A percentile compares a stretch with the other conserved stretches of the same genome.
These are phyloP conservation scores for Corythaeola cristata DNA, from an alignment of 2,113 vertebrate genomes.

Conservation along the genomic window DNA sequence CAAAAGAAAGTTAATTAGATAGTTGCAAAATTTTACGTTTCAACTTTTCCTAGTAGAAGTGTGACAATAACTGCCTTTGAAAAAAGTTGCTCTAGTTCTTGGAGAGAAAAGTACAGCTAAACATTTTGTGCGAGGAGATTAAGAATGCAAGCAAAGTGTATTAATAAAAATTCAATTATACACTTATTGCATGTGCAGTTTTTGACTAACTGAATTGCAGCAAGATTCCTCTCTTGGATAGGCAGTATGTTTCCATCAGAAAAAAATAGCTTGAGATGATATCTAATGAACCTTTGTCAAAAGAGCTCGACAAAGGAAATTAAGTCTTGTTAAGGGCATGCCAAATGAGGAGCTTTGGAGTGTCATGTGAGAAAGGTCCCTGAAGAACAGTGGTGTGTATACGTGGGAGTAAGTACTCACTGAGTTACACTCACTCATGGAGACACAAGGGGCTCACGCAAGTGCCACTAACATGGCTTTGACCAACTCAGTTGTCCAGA, in stretches of 20 bases:
- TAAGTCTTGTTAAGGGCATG: background rate
- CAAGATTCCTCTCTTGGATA: background rate
- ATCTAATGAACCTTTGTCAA: background rate
- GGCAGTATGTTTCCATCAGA: background rate
- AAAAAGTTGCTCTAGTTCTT: background rate
- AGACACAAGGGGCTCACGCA: background rate
- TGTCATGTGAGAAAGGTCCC: background rate
- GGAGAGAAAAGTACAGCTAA: background rate
- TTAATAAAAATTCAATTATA: constrained; percentile 33
- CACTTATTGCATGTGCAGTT: background rate
- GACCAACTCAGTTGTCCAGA: background rate
- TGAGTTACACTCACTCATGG: background rate
- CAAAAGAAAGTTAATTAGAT: constrained; percentile 38
- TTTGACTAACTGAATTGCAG: background rate
- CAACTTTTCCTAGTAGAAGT: background rate
- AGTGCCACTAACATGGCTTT: background rate
- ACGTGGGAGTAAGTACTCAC: background rate
- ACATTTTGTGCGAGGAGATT: background rate
- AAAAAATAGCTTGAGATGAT: background rate
- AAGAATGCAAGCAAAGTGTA: background rate
- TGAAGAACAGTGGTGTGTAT: background rate
- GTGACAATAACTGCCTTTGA: background rate
- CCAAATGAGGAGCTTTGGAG: background rate
- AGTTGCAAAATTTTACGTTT: background rate
- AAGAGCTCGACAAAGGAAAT: background rate